Percentiles rank a stretch among this genome's conserved stretches.
Conservation (phyloP, 2,888 invertebrate genomes). For the Euspilapteryx auroguttella region DNA sequence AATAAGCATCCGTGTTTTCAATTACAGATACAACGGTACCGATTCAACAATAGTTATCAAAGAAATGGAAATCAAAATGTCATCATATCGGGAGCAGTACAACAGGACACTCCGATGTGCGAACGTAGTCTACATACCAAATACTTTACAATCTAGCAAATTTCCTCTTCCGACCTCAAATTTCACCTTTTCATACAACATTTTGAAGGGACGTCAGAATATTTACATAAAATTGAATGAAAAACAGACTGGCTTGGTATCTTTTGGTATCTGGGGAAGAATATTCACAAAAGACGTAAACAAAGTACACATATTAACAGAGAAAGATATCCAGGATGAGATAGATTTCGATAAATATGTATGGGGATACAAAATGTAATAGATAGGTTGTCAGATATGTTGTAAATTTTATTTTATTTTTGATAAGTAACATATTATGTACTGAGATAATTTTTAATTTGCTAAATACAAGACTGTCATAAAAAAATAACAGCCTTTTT, state of each 20-base stretch:
- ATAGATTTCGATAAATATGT: too few species aligned
- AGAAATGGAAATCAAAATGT: slow-evolving; percentile 42
- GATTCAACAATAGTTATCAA: slow-evolving; percentile 33
- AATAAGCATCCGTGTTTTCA: too few species aligned
- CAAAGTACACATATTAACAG: too few species aligned
- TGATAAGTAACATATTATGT: too few species aligned
- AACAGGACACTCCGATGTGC: slow-evolving; percentile 30
- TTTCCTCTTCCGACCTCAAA: slow-evolving; percentile 38
- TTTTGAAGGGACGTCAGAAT: slow-evolving; percentile 5
- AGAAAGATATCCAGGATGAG: too few species aligned
- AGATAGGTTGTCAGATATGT: too few species aligned
- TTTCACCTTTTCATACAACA: slow-evolving; percentile 17
- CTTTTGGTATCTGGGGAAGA: neutral
- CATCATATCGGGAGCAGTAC: slow-evolving; percentile 23
- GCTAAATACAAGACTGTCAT: too few species aligned
- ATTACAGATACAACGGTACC: slow-evolving; percentile 40
- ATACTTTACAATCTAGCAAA: slow-evolving; percentile 44
- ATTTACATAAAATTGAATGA: slow-evolving; percentile 7
- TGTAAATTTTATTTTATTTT: too few species aligned
- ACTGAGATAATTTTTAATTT: too few species aligned
- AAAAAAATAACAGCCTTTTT: too few species aligned
- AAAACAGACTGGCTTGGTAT: slow-evolving; percentile 3
- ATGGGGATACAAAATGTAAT: too few species aligned
- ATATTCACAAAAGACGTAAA: too few species aligned
- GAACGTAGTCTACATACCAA: slow-evolving; percentile 46